Evolutionary conservation across 2,888 invertebrate genomes (phyloP), one percentile per base, ranked within the genome.

Genomic region (Lasioglossum figueresi): DNA sequence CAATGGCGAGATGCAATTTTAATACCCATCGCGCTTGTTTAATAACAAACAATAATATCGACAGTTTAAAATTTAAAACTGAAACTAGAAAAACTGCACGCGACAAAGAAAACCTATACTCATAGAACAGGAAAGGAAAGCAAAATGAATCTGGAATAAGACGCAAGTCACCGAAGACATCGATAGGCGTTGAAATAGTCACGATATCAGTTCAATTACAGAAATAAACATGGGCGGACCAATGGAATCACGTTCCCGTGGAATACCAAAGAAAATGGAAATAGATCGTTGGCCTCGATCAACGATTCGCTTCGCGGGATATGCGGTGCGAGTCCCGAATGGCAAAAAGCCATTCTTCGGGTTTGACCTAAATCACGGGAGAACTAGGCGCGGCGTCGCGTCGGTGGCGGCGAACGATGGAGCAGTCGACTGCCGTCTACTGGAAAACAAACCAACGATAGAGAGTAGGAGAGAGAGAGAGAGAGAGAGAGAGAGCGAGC

Each of bases 401-500:
- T 10, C 10, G 52, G 23, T 52, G 10, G 52, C 52, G 23, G 63
- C 63, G 31, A 31, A 63, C 63, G 63, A 63, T 31, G 31, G 63
- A 63, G 63, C 63, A 63, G 63, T 63, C 31, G 63, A 27, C 59
- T 10, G 72, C 52, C 48, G 70, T 23, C 27, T 16, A 10, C n/a
- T 31, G 73, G 80, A 76, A 81, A 85, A 79, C 72, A 79, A 77
- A 43, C 34, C 66, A 19, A 27, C 79, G 68, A 86, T 82, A 82
- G 76, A 82, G 80, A 78, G 82, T 48, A n/a, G 31, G 76, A 74
- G n/a, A 83, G 80, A 56, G 31, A 37, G 80, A 76, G n/a, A 14
- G 81, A 80, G 80, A 82, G 81, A 80, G 82, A 82, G 82, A 82
- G 82, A 82, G 80, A 59, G 31, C 34, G 80, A 76, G 27, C 16